Evolutionary conservation across 2,797 vertebrate species (phyloP), one percentile per base, ranked within the genome.

Genomic region (Cirrhinus molitorella): DNA sequence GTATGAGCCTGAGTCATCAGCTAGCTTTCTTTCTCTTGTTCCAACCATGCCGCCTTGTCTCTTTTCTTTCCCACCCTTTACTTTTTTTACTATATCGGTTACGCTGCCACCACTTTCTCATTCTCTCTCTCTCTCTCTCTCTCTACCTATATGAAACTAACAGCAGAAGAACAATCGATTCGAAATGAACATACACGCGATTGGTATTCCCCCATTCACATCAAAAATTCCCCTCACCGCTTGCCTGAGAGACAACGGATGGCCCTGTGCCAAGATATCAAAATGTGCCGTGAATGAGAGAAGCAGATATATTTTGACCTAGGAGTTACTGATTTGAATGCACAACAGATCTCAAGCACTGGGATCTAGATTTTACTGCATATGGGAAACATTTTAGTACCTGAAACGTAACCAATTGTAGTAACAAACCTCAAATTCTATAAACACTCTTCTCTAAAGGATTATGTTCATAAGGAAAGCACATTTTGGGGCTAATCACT

Each of bases 51-150:
- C 84, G 88, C 80, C 86, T 85, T 87, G 93, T 95, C 95, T 97
- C 96, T 97, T 95, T 89, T 89, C 88, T 92, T 91, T 93, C 92
- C 90, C 91, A 74, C 25, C 45, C 81, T 71, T 68, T 83, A 66
- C 73, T 31, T 71, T 21, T 55, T 47, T 55, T n/a, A 59, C 81
- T 86, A 84, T 67, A 76, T 79, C 12, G 2, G 59, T 45, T 66
- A 82, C 66, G 89, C 28, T 84, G 83, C 59, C 8, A 88, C 82
- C 85, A 89, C 87, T 91, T 85, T 89, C 47, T 77, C 59, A 43
- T 14, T 61, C 57, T 34, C 31, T 34, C 31, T 34, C 31, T 34
- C 79, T 87, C 79, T 87, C 77, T 80, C 74, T 85, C 66, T 87
- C 71, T 84, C 79, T 88, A 74, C 84, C 82, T 83, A 84, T 84